Evolutionary conservation across 2,113 vertebrate genomes (phyloP).

Genomic region (Hippocampus comes): DNA sequence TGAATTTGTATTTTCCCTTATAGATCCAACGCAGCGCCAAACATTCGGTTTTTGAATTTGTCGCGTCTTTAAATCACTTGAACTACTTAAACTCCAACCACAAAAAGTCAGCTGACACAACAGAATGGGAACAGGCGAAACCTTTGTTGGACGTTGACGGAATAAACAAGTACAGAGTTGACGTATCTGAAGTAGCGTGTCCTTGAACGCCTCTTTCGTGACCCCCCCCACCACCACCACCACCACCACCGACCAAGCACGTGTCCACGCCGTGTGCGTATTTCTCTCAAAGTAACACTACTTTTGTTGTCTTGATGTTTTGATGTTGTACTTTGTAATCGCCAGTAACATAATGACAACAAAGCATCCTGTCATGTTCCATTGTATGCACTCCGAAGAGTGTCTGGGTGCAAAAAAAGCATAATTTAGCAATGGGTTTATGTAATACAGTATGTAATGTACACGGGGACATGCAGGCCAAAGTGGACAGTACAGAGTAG

Average conservation of each 20-base stretch:
- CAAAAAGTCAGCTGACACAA: neutral
- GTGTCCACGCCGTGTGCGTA: slow-evolving; percentile 2
- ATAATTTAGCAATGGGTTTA: neutral
- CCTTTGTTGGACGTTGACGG: neutral
- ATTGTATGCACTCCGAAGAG: neutral
- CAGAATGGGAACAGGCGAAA: neutral
- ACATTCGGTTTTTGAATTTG: neutral
- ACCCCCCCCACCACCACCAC: too few relatives aligned
- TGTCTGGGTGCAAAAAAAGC: neutral
- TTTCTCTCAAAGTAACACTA: neutral
- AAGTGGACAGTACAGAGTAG: neutral
- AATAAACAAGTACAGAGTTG: neutral
- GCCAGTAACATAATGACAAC: neutral
- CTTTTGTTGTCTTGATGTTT: neutral
- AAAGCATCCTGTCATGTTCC: neutral
- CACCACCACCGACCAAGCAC: neutral
- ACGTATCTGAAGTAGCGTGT: neutral
- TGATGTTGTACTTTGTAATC: neutral
- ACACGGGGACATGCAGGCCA: neutral
- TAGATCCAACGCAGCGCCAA: neutral
- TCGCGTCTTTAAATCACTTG: too few relatives aligned
- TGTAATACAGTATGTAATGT: neutral
- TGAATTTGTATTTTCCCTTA: too few relatives aligned
- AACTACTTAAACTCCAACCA: neutral
- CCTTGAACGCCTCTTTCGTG: neutral